A percentile compares a stretch with the other conserved stretches of the same genome.
phyloP scores from a whole-genome alignment of 2,888 invertebrate genomes.

The Cistogaster globosa region DNA sequence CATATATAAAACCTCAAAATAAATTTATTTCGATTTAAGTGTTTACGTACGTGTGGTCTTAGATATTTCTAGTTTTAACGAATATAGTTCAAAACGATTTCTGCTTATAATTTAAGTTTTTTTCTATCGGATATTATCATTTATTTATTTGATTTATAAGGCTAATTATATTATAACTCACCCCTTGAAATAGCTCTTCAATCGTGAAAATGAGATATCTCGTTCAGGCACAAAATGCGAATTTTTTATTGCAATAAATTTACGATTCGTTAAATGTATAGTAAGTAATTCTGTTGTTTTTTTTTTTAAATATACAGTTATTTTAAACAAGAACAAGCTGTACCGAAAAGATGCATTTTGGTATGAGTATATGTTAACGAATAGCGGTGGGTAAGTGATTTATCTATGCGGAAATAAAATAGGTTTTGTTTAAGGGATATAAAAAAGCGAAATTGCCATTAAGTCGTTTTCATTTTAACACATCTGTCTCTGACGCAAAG shows the following conservation, averaged over 20 bases:
- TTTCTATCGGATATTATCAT: no score
- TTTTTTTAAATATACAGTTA: not conserved
- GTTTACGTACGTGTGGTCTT: no score
- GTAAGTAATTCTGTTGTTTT: conserved; percentile 1
- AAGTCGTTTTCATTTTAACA: conserved; percentile 26
- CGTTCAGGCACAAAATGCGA: conserved; percentile 44
- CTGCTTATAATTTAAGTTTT: no score
- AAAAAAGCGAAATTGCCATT: not conserved
- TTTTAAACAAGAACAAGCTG: not conserved
- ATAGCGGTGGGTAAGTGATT: conserved; percentile 25
- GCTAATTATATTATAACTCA: not conserved
- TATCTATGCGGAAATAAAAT: conserved; percentile 42
- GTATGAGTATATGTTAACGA: not conserved
- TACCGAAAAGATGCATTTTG: not conserved
- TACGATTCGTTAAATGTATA: conserved; percentile 16
- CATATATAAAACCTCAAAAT: conserved; percentile 67
- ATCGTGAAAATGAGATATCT: conserved; percentile 11
- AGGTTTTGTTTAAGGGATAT: not conserved
- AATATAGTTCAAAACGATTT: no score
- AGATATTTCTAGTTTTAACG: no score
- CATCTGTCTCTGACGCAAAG: not conserved
- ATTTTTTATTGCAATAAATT: conserved; percentile 18
- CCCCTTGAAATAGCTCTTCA: not conserved
- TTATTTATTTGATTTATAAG: no score
- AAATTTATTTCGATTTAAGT: conserved; percentile 43